A percentile compares a stretch with the other conserved stretches of the same genome.
Conservation (phyloP, 2,797 vertebrate genomes). For the Smutsia gigantea region DNA sequence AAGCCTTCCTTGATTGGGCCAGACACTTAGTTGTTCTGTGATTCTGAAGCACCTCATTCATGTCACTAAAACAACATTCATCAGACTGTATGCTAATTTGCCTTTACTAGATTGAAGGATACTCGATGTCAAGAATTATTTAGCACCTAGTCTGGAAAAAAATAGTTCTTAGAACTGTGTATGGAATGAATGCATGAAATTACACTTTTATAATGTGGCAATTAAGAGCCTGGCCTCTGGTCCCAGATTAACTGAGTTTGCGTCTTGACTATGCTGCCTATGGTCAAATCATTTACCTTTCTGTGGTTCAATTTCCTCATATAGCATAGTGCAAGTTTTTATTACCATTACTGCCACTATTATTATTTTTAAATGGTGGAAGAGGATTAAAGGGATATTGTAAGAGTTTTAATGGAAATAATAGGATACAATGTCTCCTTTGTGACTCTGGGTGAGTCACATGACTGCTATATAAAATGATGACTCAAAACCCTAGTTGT, state of each 20-base stretch:
- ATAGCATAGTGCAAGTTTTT: neutral
- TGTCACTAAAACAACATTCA: neutral
- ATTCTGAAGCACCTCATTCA: neutral
- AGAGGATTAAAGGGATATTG: neutral
- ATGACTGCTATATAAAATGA: neutral
- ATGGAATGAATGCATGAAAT: neutral
- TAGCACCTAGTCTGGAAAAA: neutral
- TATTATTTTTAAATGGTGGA: neutral
- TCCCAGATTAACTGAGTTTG: neutral
- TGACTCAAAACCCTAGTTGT: neutral
- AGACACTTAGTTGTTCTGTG: neutral
- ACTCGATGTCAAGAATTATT: neutral
- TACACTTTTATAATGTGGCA: neutral
- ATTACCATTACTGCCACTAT: neutral
- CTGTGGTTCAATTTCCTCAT: neutral
- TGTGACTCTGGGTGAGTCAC: neutral
- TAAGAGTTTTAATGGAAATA: neutral
- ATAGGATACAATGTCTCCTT: neutral
- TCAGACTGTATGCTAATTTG: neutral
- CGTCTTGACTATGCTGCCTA: neutral
- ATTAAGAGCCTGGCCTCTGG: neutral
- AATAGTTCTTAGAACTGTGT: neutral
- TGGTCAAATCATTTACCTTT: neutral
- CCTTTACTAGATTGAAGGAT: neutral
- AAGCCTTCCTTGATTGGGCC: neutral